phyloP scores from a whole-genome alignment of 2,888 invertebrate genomes.

The Chouioia cunea region DNA sequence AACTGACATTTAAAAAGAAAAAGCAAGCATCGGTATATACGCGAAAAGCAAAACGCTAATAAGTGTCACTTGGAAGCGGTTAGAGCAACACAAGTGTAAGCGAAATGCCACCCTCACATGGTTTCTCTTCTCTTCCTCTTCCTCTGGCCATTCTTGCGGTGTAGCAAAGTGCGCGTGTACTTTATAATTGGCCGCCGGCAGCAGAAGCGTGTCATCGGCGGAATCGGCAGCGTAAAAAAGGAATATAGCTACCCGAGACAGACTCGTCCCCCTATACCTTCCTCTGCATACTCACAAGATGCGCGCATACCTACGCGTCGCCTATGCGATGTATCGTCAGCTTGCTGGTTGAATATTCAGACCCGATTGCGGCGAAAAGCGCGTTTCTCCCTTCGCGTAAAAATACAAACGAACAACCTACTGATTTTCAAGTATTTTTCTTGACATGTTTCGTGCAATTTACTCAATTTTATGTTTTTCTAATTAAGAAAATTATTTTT shows the following conservation, averaged over 20 bases:
- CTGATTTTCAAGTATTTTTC: conserved; percentile 35
- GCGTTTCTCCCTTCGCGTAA: conserved; percentile 19
- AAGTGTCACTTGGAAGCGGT: too few relatives aligned
- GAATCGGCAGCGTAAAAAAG: conserved; percentile 22
- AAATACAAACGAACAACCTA: neutral
- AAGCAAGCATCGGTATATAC: too few relatives aligned
- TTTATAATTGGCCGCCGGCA: conserved; percentile 42
- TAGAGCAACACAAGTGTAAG: conserved; percentile 5
- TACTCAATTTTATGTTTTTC: too few relatives aligned
- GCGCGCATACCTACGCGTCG: conserved; percentile 34
- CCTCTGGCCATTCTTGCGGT: neutral
- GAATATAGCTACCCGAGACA: conserved; percentile 4
- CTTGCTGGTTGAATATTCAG: conserved; percentile 29
- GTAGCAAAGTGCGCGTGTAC: conserved; percentile 35
- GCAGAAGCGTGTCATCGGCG: conserved; percentile 35
- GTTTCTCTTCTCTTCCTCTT: conserved; percentile 3
- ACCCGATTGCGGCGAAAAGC: neutral
- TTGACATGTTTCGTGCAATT: neutral
- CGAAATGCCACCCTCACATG: neutral
- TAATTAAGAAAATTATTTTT: too few relatives aligned
- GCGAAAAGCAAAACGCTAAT: too few relatives aligned
- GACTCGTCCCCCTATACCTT: neutral
- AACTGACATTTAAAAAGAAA: too few relatives aligned
- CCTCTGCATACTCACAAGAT: conserved; percentile 17
- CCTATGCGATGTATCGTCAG: neutral